Evolutionary conservation across 2,113 vertebrate species (phyloP).

Genomic region (Lepus timidus): DNA sequence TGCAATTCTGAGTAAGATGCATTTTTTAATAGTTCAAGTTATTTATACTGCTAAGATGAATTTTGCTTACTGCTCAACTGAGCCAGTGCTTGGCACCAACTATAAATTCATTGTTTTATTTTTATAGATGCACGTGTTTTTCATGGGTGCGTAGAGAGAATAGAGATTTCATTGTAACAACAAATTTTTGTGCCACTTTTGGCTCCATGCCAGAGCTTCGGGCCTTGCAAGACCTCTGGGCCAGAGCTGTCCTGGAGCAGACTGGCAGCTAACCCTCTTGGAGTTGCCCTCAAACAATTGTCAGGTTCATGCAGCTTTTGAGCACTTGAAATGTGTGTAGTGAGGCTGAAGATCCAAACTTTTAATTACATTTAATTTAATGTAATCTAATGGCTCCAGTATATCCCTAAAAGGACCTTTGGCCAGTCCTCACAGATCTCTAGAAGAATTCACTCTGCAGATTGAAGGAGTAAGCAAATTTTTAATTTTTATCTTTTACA

Average conservation of each 20-base stretch:
- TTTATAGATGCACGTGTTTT: neutral
- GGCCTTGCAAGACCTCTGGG: neutral
- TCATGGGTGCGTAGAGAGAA: neutral
- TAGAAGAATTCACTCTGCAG: neutral
- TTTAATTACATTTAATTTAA: neutral
- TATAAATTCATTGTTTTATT: neutral
- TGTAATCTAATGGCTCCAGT: neutral
- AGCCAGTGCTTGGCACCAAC: neutral
- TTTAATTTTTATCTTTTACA: too few species aligned
- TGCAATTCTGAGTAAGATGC: neutral
- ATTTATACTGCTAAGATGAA: neutral
- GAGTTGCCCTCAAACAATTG: neutral
- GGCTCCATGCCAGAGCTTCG: neutral
- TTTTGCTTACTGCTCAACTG: neutral
- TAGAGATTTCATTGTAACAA: neutral
- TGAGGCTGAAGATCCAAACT: neutral
- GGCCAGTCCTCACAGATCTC: neutral
- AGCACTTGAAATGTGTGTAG: neutral
- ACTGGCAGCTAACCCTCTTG: neutral
- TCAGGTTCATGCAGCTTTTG: neutral
- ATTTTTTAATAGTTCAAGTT: slow-evolving; percentile 15
- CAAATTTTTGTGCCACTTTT: neutral
- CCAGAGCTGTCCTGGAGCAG: neutral
- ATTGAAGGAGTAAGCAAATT: too few species aligned
- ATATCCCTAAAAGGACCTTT: neutral